A percentile compares a stretch with the other conserved stretches of the same genome.
Conservation (phyloP, 2,888 invertebrate genomes). For the Erannis defoliaria region DNA sequence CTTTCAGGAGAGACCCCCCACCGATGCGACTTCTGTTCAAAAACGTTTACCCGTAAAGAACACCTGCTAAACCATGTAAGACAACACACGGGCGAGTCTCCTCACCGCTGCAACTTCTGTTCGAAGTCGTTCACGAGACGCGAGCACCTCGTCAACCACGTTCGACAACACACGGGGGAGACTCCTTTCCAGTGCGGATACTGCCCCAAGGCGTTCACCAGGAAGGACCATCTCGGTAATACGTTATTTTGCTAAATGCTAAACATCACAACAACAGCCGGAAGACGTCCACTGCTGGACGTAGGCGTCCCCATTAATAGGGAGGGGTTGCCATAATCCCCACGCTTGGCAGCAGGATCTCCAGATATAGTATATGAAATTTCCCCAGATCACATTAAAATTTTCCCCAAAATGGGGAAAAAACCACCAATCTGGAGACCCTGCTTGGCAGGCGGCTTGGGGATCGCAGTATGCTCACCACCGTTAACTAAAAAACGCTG, state of each 20-base stretch:
- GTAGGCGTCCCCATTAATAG: too few species aligned
- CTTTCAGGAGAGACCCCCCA: slow-evolving; percentile 90
- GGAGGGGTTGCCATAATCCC: too few species aligned
- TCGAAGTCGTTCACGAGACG: slow-evolving; percentile 95
- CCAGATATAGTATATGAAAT: too few species aligned
- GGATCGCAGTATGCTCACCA: too few species aligned
- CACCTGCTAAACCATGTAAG: slow-evolving; percentile 92
- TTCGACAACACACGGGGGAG: slow-evolving; percentile 92
- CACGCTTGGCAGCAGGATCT: too few species aligned
- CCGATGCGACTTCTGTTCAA: slow-evolving; percentile 92
- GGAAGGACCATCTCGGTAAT: slow-evolving; percentile 91
- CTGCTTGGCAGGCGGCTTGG: too few species aligned
- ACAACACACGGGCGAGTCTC: slow-evolving; percentile 93
- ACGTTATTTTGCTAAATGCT: slow-evolving; percentile 5
- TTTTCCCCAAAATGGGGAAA: too few species aligned
- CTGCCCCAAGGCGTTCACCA: slow-evolving; percentile 94
- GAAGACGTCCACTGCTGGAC: too few species aligned
- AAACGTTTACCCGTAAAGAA: slow-evolving; percentile 92
- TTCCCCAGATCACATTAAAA: too few species aligned
- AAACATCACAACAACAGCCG: background rate
- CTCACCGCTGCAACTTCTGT: slow-evolving; percentile 94
- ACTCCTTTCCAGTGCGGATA: slow-evolving; percentile 93
- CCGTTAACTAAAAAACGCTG: too few species aligned
- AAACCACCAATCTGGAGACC: too few species aligned
- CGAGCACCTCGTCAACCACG: slow-evolving; percentile 95